A percentile compares a stretch with the other conserved stretches of the same genome.
Conservation (phyloP, 2,888 invertebrate species). For the Ophion slaviceki region DNA sequence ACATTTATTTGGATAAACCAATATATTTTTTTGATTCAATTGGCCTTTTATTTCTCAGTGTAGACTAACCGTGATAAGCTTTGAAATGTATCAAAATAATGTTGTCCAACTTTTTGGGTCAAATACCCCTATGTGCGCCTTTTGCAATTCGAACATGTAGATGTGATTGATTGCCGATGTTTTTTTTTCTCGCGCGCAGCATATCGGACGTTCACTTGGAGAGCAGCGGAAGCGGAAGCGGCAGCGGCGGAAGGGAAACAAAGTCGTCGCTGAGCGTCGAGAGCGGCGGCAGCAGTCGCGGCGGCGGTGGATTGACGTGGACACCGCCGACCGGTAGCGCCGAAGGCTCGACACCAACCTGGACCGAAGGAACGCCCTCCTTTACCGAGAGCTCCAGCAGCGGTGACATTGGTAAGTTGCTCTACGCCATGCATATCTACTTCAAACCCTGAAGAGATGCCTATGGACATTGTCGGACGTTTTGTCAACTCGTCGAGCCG, state of each 20-base stretch:
- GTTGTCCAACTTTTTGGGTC: no score
- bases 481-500: conserved; percentile 17
- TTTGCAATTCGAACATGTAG: no score
- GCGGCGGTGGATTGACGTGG: conserved; percentile 87
- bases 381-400: conserved; percentile 98
- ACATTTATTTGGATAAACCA: no score
- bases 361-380: conserved; percentile 99
- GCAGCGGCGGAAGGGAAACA: conserved; percentile 85
- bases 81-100: no score
- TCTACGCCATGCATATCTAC: conserved; percentile 80
- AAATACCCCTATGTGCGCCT: no score
- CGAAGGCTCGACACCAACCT: conserved; percentile 97
- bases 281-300: conserved; percentile 86
- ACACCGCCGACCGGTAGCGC: conserved; percentile 92
- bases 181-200: conserved; percentile 80
- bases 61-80: no score
- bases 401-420: conserved; percentile 91
- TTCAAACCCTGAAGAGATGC: conserved; percentile 69
- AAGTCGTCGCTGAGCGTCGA: conserved; percentile 87
- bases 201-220: conserved; percentile 90
- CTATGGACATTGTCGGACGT: conserved; percentile 5
- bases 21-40: no score
- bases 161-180: not conserved
- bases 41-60: no score
- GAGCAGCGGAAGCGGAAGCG: conserved; percentile 83